A percentile compares a stretch with the other conserved stretches of the same genome.
These are phyloP conservation scores for Hormiphora californensis DNA, from an alignment of 37 sponge, comb jelly and placozoan genomes.

Conservation along the genomic window DNA sequence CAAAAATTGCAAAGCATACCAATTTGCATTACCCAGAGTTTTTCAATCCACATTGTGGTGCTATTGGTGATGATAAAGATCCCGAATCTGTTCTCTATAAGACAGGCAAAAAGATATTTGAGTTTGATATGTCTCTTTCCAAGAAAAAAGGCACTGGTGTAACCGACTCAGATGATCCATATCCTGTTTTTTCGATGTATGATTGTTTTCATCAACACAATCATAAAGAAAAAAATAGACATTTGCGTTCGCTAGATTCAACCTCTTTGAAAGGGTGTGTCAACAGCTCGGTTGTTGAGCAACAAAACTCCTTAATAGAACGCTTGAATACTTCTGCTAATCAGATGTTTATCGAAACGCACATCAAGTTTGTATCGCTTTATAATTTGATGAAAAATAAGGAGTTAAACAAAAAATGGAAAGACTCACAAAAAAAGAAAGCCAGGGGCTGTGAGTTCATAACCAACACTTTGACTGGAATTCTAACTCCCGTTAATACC, in stretches of 20 bases:
- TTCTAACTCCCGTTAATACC: no score
- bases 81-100: neutral
- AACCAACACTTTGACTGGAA: no score
- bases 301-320: neutral
- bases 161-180: neutral
- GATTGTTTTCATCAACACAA: neutral
- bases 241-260: neutral
- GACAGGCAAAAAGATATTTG: neutral
- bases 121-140: no score
- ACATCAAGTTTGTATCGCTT: conserved; percentile 24
- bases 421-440: no score
- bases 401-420: no score
- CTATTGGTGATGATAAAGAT: neutral
- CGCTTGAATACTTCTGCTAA: neutral
- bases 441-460: no score
- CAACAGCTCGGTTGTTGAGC: conserved; percentile 17
- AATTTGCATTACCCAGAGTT: neutral
- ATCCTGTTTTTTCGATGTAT: neutral
- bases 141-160: no score
- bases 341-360: neutral
- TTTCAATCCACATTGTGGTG: neutral
- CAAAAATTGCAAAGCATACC: neutral
- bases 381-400: no score
- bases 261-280: neutral
- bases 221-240: neutral